Percentiles rank a stretch among this genome's conserved stretches.
phyloP scores from a whole-genome alignment of 2,888 invertebrate genomes.

The Invenusta paracnida region DNA sequence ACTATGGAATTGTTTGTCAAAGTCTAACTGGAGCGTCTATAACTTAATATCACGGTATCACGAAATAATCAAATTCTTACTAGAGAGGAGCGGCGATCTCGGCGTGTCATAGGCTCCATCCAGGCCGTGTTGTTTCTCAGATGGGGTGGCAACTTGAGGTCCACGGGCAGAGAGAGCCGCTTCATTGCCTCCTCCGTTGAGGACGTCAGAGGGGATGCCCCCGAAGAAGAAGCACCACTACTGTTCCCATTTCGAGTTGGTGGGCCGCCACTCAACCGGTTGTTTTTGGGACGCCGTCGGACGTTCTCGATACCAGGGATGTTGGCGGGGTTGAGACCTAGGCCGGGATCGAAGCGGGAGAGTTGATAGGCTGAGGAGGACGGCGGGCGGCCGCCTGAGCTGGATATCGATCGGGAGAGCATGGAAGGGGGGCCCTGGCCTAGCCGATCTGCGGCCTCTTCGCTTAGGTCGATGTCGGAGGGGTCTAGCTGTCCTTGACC shows the following conservation, averaged over 20 bases:
- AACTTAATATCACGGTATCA: too few relatives aligned
- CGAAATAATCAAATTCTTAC: constrained; percentile 31
- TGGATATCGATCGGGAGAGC: not conserved
- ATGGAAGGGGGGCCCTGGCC: not conserved
- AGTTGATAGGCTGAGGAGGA: not conserved
- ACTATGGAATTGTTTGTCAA: too few relatives aligned
- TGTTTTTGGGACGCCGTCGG: not conserved
- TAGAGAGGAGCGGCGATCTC: constrained; percentile 38
- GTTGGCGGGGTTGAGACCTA: not conserved
- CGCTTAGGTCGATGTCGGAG: not conserved
- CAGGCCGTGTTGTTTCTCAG: constrained; percentile 31
- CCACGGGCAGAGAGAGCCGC: constrained; percentile 37
- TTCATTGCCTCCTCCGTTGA: constrained; percentile 38
- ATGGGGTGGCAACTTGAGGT: constrained; percentile 41
- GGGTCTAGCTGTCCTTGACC: too few relatives aligned
- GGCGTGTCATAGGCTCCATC: constrained; percentile 34
- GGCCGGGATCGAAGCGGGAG: not conserved
- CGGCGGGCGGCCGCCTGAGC: not conserved
- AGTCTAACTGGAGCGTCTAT: too few relatives aligned
- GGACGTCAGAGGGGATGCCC: not conserved
- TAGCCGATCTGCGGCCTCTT: not conserved
- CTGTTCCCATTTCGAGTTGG: not conserved
- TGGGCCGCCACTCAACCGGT: not conserved
- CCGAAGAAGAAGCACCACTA: not conserved
- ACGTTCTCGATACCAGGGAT: not conserved